Evolutionary conservation across 2,888 invertebrate species (phyloP), one percentile per base, ranked within the genome.

Genomic region (Phaonia tiefii): DNA sequence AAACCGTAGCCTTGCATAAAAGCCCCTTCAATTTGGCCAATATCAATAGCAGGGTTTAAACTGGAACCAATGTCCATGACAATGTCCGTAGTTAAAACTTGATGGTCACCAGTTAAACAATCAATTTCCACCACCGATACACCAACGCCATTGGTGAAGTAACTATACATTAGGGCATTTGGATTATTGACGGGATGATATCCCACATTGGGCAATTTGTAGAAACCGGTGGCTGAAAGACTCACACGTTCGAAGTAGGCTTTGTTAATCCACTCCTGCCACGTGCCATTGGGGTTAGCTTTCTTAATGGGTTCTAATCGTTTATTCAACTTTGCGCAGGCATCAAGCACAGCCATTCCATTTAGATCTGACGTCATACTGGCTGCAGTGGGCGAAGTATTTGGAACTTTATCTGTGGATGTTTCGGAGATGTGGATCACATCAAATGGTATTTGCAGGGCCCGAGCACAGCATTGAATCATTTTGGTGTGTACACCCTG

Each of bases 41-140:
- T 96, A 86, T 99, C 99, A 83, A 99, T 97, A 1, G 98, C 98
- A 2, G 99, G 99, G 91, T 99, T 99, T 72, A 99, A 91, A 90
- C 98, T 98, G 85, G 96, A 95, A 0, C 98, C 98, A 84, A 99
- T 93, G 91, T 99, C 99, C 98, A 99, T 98, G 0, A 99, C 98
- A 85, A 99, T 98, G 87, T 99, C 98, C 0, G 96, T 95, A 86
- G 95, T 93, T 42, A 97, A 90, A 1, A 98, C 95, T 91, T 95
- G 94, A 90, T 98, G 98, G 88, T 98, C 98, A 7, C 98, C 98
- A 25, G 98, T 98, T 0, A 98, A 92, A 85, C 97, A 97, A 90
- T 98, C 98, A 25, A 98, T 94, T 92, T 98, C 98, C 1, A 98
- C 98, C 89, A 97, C 96, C 0, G 96, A 94, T 84, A 95, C 95